Base-by-base conservation (phyloP, 1,140 invertebrate genomes). In the Drosophila kohkoa region DNA sequence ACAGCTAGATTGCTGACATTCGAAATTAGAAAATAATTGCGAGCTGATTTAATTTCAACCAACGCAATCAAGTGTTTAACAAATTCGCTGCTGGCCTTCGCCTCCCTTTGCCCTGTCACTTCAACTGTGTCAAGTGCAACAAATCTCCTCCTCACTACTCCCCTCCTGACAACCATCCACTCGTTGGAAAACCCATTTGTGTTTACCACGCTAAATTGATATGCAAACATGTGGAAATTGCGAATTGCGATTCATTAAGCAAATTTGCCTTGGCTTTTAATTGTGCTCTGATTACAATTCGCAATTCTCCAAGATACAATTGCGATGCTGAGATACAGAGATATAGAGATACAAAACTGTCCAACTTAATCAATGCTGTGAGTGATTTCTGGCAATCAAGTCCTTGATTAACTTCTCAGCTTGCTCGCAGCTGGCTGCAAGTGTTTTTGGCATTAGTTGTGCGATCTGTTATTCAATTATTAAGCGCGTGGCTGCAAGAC, bases 401-500 rank as follows among this genome's bases (percentile, higher is more conserved):
- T 55, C 51, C 11, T 7, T 59, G 32, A 10, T 46, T 45, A 48
- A 62, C 5, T 54, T 52, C 35, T 8, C 25, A 52, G 20, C 48
- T 49, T 25, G 20, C 20, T 25, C 20, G 25, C 20, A 49, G 51
- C 51, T 52, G 28, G 46, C 16, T 16, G 51, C 68, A 63, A 70
- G 48, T 68, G 65, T 48, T 60, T 65, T 59, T 59, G 46, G 62
- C 57, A 59, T 77, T 70, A 57, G 46, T 63, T 65, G 20, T 25
- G 51, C 8, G 43, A 67, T 52, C 64, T 41, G 49, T 66, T 66
- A 82, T 82, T 82, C 73, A 79, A 82, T 82, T 79, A 82, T 76
- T 55, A 68, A 41, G 11, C 38, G 38, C 38, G 38, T 69, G 65
- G 64, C 59, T 63, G 15, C 6, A 32, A 5, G 32, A 32, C 1